Evolutionary conservation across 2,797 vertebrate genomes (phyloP), one percentile per base, ranked within the genome.

Genomic region (Gadopsis marmoratus): DNA sequence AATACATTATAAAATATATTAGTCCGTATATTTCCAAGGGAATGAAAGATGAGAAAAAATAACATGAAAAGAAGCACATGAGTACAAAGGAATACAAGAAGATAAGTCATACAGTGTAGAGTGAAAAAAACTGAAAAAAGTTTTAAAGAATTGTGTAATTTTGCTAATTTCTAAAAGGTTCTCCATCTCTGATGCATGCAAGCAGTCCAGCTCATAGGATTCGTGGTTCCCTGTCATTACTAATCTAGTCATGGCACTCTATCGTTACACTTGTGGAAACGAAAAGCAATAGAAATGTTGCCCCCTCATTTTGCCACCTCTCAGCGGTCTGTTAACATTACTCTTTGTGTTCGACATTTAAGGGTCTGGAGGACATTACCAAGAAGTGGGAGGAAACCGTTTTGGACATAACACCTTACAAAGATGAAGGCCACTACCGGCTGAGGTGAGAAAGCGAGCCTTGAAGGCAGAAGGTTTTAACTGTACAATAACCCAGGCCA

Each of bases 381-480:
- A 96, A 92, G 84, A 97, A 95, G 10, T 97, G 97, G 97, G 87
- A 95, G 4, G 86, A 91, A 26, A 95, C 64, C 0, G 65, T 71
- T 47, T 89, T 98, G 45, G 96, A 97, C 78, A 92, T 97, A 31
- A 74, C 74, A 10, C 92, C 95, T 2, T 96, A 97, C 89, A 97
- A 97, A 91, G 93, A 96, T 66, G 94, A 96, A 62, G 96, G 96
- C 56, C 95, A 97, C 81, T 93, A 95, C 82, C 84, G 86, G 16
- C 93, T 98, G 37, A 96, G 95, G 97, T 98, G 80, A 90, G 91
- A 61, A 17, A 50, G 1, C 21, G 0, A 60, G 10, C 17, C 12
- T 37, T 69, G 8, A 80, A 33, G 3, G 26, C 12, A 21, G 14
- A 6, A 66, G 51, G 16, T 56, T 45, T 10, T 21, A 26, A n/a